Conservation (phyloP, 2,797 vertebrate species). For the Oreonectes daqikongensis region DNA sequence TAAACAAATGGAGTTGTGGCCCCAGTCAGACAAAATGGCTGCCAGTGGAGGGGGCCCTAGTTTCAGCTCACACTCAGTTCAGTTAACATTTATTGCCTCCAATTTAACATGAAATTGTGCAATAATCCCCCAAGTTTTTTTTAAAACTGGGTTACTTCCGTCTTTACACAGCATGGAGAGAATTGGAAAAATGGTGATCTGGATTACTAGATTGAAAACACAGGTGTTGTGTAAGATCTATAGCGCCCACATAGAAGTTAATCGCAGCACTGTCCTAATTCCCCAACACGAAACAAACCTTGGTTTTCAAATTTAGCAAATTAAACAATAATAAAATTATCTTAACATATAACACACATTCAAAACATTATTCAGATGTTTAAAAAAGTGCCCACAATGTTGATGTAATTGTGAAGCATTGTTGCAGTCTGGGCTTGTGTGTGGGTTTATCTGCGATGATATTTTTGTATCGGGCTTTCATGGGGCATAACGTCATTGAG, state of each 20-base stretch:
- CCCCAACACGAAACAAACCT: slow-evolving; percentile 1
- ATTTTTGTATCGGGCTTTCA: slow-evolving; percentile 58
- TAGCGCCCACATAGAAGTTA: slow-evolving; percentile 6
- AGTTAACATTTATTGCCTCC: neutral
- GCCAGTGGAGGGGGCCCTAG: slow-evolving; percentile 18
- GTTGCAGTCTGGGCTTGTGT: neutral
- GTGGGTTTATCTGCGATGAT: slow-evolving; percentile 38
- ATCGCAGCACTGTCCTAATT: slow-evolving; percentile 26
- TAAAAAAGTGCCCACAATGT: neutral
- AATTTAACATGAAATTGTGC: slow-evolving; percentile 10
- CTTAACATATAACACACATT: too few species aligned
- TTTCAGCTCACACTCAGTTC: slow-evolving; percentile 27
- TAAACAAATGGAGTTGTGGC: slow-evolving; percentile 72
- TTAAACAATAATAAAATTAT: neutral
- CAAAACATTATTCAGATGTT: neutral
- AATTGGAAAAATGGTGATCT: neutral
- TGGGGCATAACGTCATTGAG: slow-evolving; percentile 47
- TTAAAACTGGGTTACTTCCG: slow-evolving; percentile 17
- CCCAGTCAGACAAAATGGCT: slow-evolving; percentile 60
- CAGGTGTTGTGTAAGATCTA: slow-evolving; percentile 15
- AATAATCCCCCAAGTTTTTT: neutral
- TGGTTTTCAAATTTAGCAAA: neutral
- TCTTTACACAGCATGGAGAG: neutral
- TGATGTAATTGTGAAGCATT: neutral
- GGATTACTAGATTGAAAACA: slow-evolving; percentile 20